Conservation (phyloP, 2,113 vertebrate genomes). For the Xiphorhynchus elegans region DNA sequence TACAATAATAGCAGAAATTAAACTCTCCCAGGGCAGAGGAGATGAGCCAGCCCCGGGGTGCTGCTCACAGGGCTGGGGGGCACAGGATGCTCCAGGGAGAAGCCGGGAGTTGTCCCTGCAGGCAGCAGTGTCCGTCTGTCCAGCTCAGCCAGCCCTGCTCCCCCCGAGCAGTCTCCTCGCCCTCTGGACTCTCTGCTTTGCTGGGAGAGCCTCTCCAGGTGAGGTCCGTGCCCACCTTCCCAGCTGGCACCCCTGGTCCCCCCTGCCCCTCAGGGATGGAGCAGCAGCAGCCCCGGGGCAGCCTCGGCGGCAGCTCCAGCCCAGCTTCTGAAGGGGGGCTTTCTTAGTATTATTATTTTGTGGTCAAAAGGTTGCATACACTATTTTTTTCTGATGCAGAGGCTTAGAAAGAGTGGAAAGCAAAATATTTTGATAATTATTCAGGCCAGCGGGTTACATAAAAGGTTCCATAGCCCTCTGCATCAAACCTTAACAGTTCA, state of each 20-base stretch:
- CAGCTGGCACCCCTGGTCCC: not conserved
- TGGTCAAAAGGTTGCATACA: constrained; percentile 79
- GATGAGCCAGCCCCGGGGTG: not conserved
- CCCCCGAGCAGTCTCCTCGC: accelerated
- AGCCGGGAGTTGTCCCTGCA: not conserved
- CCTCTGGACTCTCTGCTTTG: not conserved
- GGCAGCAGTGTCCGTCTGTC: too few relatives aligned
- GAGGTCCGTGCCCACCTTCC: not conserved
- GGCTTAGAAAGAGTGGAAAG: constrained; percentile 93
- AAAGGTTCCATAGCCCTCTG: constrained; percentile 91
- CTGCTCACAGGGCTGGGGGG: accelerated
- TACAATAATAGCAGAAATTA: not conserved
- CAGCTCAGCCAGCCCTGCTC: too few relatives aligned
- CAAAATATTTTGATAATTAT: constrained; percentile 97
- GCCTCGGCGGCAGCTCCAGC: not conserved
- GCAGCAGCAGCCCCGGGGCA: not conserved
- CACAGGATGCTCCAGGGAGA: not conserved
- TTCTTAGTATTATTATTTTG: constrained; percentile 74
- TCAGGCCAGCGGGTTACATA: constrained; percentile 93
- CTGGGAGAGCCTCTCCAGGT: not conserved
- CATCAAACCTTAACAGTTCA: constrained; percentile 86
- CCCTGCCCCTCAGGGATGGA: not conserved
- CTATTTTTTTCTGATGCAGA: constrained; percentile 72
- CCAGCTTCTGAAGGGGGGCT: constrained; percentile 46
- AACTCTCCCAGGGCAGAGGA: not conserved